phyloP scores from a whole-genome alignment of 2,113 vertebrate species.

The Misgurnus mizolepis region DNA sequence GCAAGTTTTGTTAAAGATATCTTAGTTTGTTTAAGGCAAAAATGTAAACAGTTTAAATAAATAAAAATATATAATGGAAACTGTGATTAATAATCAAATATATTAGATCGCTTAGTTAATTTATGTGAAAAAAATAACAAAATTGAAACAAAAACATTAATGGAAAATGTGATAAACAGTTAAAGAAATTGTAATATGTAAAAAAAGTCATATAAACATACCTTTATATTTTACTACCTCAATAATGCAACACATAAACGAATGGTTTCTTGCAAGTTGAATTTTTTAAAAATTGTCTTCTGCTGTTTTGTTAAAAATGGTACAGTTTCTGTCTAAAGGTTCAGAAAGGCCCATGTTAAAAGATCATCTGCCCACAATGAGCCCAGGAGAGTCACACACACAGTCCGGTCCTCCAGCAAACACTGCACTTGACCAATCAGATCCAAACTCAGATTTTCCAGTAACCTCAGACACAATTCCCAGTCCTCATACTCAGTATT shows the following conservation, averaged over 20 bases:
- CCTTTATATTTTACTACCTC: no score
- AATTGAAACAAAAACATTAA: no score
- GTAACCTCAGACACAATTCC: slow-evolving; percentile 60
- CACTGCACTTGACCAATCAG: slow-evolving; percentile 62
- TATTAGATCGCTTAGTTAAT: no score
- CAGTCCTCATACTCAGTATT: slow-evolving; percentile 55
- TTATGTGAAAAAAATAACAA: no score
- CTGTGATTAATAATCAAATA: no score
- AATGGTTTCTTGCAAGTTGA: not conserved
- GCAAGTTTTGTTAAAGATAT: not conserved
- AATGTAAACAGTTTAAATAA: no score
- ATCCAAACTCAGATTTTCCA: slow-evolving; percentile 65
- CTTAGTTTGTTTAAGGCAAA: not conserved
- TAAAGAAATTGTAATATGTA: no score
- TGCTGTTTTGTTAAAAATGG: not conserved
- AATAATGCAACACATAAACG: no score
- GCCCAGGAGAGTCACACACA: slow-evolving; percentile 64
- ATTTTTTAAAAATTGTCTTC: not conserved
- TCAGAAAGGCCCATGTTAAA: slow-evolving; percentile 63
- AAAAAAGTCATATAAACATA: no score
- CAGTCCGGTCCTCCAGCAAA: slow-evolving; percentile 66
- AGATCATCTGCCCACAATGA: slow-evolving; percentile 64
- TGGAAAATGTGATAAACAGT: no score
- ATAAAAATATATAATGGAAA: no score
- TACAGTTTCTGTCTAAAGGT: slow-evolving; percentile 39